phyloP scores from a whole-genome alignment of 2,888 invertebrate species.

The Hoplodrina ambigua region DNA sequence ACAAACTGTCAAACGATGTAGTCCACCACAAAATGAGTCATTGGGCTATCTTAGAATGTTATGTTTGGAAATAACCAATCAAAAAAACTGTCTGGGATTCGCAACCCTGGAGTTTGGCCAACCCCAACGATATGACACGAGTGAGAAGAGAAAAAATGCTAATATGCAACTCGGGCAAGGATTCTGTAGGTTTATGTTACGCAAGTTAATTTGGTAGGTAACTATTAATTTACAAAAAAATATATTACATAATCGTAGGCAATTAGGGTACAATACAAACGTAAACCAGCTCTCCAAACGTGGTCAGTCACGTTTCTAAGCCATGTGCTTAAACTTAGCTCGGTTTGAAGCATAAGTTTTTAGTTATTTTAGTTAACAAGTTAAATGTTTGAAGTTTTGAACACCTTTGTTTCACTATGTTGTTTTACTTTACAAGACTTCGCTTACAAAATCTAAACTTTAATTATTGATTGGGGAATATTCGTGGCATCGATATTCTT shows the following conservation, averaged over 20 bases:
- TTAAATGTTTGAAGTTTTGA: slow-evolving; percentile 16
- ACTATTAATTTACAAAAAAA: slow-evolving; percentile 7
- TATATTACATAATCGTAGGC: slow-evolving; percentile 11
- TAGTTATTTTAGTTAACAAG: slow-evolving; percentile 27
- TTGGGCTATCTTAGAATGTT: neutral
- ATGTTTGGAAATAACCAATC: slow-evolving; percentile 16
- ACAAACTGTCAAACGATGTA: neutral
- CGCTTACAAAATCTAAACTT: slow-evolving; percentile 38
- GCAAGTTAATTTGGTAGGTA: neutral
- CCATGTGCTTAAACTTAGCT: slow-evolving; percentile 22
- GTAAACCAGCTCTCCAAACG: slow-evolving; percentile 25
- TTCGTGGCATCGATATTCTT: slow-evolving; percentile 30
- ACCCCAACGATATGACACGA: neutral
- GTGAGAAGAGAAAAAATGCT: neutral
- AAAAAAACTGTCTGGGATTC: slow-evolving; percentile 31
- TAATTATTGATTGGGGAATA: slow-evolving; percentile 27
- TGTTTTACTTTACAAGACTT: slow-evolving; percentile 32
- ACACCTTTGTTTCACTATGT: slow-evolving; percentile 18
- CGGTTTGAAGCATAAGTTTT: slow-evolving; percentile 7
- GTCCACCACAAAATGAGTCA: neutral
- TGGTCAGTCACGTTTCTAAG: slow-evolving; percentile 46
- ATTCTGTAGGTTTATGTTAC: neutral
- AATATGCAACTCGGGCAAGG: neutral
- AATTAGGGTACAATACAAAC: slow-evolving; percentile 10
- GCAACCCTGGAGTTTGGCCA: slow-evolving; percentile 20